phyloP scores from a whole-genome alignment of 2,113 vertebrate genomes.

The Pogona vitticeps region DNA sequence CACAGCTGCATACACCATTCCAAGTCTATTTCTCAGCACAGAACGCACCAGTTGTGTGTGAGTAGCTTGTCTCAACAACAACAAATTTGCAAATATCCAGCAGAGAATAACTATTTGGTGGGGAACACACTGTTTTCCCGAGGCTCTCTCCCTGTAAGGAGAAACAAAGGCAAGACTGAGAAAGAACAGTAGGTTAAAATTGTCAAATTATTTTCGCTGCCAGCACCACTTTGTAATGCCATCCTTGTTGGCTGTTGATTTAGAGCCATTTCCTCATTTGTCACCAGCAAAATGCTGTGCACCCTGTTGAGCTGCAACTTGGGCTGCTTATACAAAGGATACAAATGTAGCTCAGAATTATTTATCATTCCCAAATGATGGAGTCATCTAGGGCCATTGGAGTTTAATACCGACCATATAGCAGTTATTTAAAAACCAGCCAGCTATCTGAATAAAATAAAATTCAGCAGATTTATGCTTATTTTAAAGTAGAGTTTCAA shows the following conservation, averaged over 20 bases:
- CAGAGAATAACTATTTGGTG: neutral
- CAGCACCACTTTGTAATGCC: neutral
- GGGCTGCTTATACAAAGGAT: neutral
- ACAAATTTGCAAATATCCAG: neutral
- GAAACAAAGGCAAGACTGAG: neutral
- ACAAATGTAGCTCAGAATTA: neutral
- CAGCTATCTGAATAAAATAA: no score
- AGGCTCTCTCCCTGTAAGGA: neutral
- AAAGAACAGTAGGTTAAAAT: neutral
- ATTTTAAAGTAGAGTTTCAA: no score
- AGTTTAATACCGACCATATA: neutral
- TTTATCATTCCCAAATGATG: conserved; percentile 2
- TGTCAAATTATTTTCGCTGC: neutral
- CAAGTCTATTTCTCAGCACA: neutral
- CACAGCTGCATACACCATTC: neutral
- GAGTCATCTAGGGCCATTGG: neutral
- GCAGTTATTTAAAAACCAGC: neutral
- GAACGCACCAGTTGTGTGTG: no score
- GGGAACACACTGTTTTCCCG: neutral
- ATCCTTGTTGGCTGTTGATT: neutral
- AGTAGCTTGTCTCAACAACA: neutral
- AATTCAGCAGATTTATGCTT: no score
- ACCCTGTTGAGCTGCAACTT: neutral
- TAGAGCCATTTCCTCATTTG: neutral
- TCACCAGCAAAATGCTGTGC: neutral